Conservation (phyloP, 2,797 vertebrate genomes). For the Graptemys geographica region DNA sequence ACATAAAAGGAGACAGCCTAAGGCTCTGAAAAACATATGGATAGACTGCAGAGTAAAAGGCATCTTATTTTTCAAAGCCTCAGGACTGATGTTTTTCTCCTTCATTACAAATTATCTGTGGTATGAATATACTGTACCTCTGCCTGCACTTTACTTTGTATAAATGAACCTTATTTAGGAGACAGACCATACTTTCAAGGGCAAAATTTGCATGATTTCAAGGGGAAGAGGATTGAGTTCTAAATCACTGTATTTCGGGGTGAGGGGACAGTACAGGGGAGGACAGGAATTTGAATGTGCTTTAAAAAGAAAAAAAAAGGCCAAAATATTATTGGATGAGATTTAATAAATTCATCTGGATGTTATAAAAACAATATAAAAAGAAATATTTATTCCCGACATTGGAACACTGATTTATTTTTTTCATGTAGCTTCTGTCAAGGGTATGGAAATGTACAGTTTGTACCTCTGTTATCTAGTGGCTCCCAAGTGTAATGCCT, state of each 20-base stretch:
- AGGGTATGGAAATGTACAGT: background rate
- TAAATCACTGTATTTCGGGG: background rate
- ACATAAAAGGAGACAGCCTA: background rate
- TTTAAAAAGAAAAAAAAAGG: background rate
- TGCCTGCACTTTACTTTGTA: constrained; percentile 8
- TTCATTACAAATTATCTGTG: constrained; percentile 2
- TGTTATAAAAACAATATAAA: background rate
- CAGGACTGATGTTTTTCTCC: background rate
- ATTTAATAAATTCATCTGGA: background rate
- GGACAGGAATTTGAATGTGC: background rate
- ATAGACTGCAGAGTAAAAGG: constrained; percentile 31
- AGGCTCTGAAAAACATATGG: constrained; percentile 13
- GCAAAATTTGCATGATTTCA: constrained; percentile 24
- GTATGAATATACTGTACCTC: background rate
- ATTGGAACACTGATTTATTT: background rate
- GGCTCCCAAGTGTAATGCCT: background rate
- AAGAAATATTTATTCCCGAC: background rate
- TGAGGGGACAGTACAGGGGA: background rate
- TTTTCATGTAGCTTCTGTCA: background rate
- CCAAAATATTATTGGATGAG: background rate
- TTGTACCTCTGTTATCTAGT: background rate
- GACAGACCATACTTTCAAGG: background rate
- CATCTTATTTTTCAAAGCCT: background rate
- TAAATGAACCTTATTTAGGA: constrained; percentile 14
- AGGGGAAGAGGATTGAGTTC: background rate